Base-by-base conservation (phyloP, 1,140 invertebrate species). In the Cydia amplana region DNA sequence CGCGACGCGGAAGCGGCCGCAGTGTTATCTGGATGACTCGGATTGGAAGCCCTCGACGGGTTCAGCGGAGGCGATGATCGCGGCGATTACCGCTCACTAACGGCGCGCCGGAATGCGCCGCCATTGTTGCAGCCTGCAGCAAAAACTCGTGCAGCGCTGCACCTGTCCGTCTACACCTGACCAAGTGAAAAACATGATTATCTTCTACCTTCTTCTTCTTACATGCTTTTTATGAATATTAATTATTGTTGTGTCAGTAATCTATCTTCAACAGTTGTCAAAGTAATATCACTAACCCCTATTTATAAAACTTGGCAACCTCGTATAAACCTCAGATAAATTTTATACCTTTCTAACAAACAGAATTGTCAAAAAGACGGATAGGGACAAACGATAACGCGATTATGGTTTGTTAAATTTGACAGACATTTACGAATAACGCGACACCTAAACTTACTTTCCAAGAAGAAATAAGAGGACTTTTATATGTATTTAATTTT, bases 41-140 rank as follows among this genome's bases (percentile, higher is more conserved):
- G 18, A 73, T 76, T 63, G 43, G 76, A 75, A 63, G 77, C 65
- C 63, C 73, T 76, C 72, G 73, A 78, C 79, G 81, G 20, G 20
- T 60, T 60, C 55, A 60, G 55, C 78, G 73, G 77, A 67, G 76
- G 79, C 36, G 77, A 81, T 77, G 76, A 79, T 84, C 77, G 83
- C 82, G 77, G 77, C 83, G 79, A 87, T 86, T 84, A 86, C 82
- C 80, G 76, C 80, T 75, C 80, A 75, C 76, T 91, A 91, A 92
- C 88, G 88, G 89, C 87, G 85, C 67, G 82, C 75, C 80, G 87
- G 89, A 90, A 91, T 91, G 80, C 49, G 75, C 83, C 84, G 83
- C 87, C 87, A 90, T 91, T 92, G 88, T 92, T 92, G 79, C 86
- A 80, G 75, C 75, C 76, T 77, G 78, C 82, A 77, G 75, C 81